These are phyloP conservation scores for Drosophila anceps DNA, from an alignment of 2,888 invertebrate genomes.

Conservation along the genomic window DNA sequence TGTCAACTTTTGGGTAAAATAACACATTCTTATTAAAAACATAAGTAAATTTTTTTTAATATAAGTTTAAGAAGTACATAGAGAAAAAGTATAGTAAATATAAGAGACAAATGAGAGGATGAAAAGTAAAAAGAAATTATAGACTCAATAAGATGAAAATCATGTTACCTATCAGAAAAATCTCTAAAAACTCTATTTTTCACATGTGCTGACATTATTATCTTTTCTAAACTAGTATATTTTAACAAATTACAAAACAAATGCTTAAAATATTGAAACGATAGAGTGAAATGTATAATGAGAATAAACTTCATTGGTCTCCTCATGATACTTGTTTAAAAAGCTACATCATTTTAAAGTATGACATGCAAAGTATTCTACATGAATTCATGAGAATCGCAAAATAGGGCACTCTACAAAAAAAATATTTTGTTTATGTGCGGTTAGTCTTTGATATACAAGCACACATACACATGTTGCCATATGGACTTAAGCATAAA, in stretches of 20 bases:
- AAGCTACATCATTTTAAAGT: background rate
- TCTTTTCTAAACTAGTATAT: too few relatives aligned
- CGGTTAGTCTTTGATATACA: background rate
- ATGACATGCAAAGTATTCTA: background rate
- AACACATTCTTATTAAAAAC: background rate
- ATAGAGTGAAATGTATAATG: too few relatives aligned
- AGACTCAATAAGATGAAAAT: background rate
- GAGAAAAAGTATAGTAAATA: background rate
- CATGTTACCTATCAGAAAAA: too few relatives aligned
- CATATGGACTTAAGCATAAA: background rate
- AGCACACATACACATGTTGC: background rate
- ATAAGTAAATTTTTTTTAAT: background rate
- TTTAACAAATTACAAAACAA: too few relatives aligned
- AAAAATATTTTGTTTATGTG: background rate
- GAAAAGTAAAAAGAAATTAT: background rate
- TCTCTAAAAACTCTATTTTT: too few relatives aligned
- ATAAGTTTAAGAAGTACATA: background rate
- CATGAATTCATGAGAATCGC: constrained; percentile 8
- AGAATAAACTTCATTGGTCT: background rate
- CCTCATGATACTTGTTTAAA: background rate
- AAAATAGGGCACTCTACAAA: constrained; percentile 1
- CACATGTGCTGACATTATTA: too few relatives aligned
- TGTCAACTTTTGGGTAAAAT: constrained; percentile 14
- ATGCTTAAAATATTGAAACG: too few relatives aligned
- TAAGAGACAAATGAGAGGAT: background rate